phyloP scores from a whole-genome alignment of 1,140 invertebrate species.

The Solenopsis invicta region DNA sequence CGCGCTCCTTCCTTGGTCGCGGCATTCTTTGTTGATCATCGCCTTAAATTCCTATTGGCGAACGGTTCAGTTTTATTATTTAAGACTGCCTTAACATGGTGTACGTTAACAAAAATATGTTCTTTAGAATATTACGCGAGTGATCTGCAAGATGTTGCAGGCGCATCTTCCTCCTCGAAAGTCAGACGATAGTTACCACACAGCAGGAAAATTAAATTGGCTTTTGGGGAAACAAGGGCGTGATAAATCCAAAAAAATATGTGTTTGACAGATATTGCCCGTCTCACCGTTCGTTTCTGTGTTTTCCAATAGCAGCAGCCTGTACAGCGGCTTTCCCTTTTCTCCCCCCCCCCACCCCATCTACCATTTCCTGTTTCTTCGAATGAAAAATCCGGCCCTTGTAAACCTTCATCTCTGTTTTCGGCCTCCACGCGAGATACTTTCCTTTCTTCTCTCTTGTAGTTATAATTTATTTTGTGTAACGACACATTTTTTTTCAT shows the following conservation, averaged over 20 bases:
- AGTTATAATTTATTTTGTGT: conserved; percentile 38
- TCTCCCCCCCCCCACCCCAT: background rate
- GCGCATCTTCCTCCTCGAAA: background rate
- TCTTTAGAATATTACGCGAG: background rate
- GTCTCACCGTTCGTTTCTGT: conserved; percentile 71
- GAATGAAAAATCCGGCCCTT: conserved; percentile 35
- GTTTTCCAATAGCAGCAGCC: conserved; percentile 62
- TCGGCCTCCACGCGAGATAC: background rate
- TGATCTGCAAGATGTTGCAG: conserved; percentile 6
- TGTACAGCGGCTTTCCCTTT: conserved; percentile 41
- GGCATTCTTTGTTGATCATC: background rate
- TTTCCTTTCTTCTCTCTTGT: background rate
- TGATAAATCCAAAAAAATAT: conserved; percentile 85
- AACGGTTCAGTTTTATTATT: background rate
- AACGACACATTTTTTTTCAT: conserved; percentile 13
- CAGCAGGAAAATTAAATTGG: conserved; percentile 80
- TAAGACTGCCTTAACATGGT: background rate
- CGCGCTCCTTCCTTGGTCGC: background rate
- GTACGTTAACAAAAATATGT: background rate
- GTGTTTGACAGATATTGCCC: conserved; percentile 84
- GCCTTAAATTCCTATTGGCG: background rate
- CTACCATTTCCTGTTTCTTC: conserved; percentile 20
- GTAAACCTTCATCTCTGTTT: conserved; percentile 29
- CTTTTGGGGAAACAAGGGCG: conserved; percentile 71
- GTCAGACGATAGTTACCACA: background rate